Base-by-base conservation (phyloP, 2,113 vertebrate genomes). In the Himantopus leucocephalus region DNA sequence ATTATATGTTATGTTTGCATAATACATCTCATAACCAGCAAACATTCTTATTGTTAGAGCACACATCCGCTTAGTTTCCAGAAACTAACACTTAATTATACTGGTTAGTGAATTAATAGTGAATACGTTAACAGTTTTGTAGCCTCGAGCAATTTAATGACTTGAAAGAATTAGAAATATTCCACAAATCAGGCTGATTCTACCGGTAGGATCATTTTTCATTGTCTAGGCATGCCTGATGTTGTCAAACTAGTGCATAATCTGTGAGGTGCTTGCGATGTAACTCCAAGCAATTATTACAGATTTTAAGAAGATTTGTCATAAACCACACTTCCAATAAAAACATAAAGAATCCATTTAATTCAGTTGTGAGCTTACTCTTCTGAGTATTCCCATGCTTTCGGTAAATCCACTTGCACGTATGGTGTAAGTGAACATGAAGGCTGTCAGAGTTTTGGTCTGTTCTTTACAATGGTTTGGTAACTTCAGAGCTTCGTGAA, bases 1-100 rank as follows among this genome's bases (percentile, higher is more conserved):
- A 80, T 52, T 90, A 83, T 86, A 76, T 16, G 58, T 95, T 96
- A 92, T 45, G 30, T 95, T 97, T 94, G 83, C 50, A 95, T 50
- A 90, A 43, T 88, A 92, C 83, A 73, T 82, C 80, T 76, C 48
- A 83, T 58, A 88, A 94, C 56, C 93, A 96, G 80, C 52, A 88
- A 85, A 76, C 71, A 85, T 73, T 94, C 72, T 89, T 50, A 95
- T 55, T 92, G 93, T 95, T 96, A 68, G 34, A 91, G 37, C 66
- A 93, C 74, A 60, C n/a, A 67, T 11, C 66, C 74, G 56, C 34
- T 80, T 47, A 70, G 52, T 79, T 77, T 96, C 82, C 93, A 94
- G 70, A 85, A 76, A 76, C 35, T 34, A 84, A 76, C 50, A 58
- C 20, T 93, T 43, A 47, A 56, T 64, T 56, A 37, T 20, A 45